A percentile compares a stretch with the other conserved stretches of the same genome.
Evolutionary conservation across 2,888 invertebrate species (phyloP).

Genomic region (Tortrix viridana): DNA sequence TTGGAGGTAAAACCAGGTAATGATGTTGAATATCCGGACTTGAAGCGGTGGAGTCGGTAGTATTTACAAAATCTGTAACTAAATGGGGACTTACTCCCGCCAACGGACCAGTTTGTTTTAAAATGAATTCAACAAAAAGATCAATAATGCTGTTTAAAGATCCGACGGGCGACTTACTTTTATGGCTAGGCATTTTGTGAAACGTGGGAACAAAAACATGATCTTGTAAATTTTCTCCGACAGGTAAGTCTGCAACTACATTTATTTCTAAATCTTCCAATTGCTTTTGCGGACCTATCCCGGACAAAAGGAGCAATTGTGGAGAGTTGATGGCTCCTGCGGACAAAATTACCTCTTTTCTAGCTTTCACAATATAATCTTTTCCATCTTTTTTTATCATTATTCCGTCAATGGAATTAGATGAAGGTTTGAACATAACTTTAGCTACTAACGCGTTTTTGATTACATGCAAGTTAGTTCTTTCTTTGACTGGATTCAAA

Average conservation of each 20-base stretch:
- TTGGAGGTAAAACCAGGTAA: constrained; percentile 57
- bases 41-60: constrained; percentile 55
- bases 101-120: constrained; percentile 75
- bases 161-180: constrained; percentile 42
- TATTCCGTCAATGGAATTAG: constrained; percentile 72
- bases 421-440: constrained; percentile 76
- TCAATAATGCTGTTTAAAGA: constrained; percentile 55
- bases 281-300: constrained; percentile 76
- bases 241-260: constrained; percentile 71
- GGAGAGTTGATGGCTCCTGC: constrained; percentile 80
- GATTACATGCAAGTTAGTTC: constrained; percentile 71
- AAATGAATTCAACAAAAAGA: constrained; percentile 71
- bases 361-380: constrained; percentile 60
- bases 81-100: constrained; percentile 67
- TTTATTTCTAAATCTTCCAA: constrained; percentile 64
- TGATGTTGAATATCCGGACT: constrained; percentile 65
- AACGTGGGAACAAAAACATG: constrained; percentile 71
- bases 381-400: constrained; percentile 61
- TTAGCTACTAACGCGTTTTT: constrained; percentile 81
- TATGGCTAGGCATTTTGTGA: constrained; percentile 57
- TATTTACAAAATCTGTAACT: constrained; percentile 61
- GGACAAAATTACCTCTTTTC: constrained; percentile 79
- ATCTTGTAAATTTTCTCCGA: constrained; percentile 81
- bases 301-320: constrained; percentile 79
- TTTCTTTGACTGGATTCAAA: constrained; percentile 63